Evolutionary conservation across 2,113 vertebrate species (phyloP).

Genomic region (Edolisoma coerulescens): DNA sequence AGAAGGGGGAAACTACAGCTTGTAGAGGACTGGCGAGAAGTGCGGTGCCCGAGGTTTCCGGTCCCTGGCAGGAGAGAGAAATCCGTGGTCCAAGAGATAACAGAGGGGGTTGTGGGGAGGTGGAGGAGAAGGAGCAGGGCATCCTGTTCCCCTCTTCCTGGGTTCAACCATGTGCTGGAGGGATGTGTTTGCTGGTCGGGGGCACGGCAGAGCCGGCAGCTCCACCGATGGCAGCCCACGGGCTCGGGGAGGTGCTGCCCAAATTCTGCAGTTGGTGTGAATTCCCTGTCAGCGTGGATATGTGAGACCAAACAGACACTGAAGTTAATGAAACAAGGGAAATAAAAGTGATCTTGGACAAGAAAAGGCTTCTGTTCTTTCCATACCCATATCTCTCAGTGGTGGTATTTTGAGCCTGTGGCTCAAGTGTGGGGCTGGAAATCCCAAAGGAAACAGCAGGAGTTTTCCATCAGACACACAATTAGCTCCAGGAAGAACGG

Average conservation of each 20-base stretch:
- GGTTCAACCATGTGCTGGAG: background rate
- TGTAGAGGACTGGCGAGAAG: background rate
- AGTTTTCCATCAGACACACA: background rate
- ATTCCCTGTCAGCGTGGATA: conserved; percentile 44
- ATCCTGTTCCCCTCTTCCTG: background rate
- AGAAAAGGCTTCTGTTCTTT: conserved; percentile 65
- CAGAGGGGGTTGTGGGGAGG: background rate
- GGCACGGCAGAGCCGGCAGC: background rate
- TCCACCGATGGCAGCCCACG: background rate
- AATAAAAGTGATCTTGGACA: conserved; percentile 76
- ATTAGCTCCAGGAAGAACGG: background rate
- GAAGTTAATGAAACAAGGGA: conserved; percentile 66
- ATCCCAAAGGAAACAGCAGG: background rate
- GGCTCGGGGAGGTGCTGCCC: background rate
- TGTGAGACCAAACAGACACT: conserved; percentile 61
- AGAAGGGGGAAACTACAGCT: background rate
- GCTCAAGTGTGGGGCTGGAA: background rate
- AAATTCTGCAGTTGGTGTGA: conserved; percentile 19
- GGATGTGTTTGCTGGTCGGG: background rate
- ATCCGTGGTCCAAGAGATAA: background rate
- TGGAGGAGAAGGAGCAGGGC: background rate
- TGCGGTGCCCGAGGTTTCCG: background rate
- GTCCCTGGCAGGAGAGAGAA: background rate
- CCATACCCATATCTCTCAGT: background rate
- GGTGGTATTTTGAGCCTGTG: background rate